Conservation (phyloP, 1,140 invertebrate species). For the Cyclargus thomasi region DNA sequence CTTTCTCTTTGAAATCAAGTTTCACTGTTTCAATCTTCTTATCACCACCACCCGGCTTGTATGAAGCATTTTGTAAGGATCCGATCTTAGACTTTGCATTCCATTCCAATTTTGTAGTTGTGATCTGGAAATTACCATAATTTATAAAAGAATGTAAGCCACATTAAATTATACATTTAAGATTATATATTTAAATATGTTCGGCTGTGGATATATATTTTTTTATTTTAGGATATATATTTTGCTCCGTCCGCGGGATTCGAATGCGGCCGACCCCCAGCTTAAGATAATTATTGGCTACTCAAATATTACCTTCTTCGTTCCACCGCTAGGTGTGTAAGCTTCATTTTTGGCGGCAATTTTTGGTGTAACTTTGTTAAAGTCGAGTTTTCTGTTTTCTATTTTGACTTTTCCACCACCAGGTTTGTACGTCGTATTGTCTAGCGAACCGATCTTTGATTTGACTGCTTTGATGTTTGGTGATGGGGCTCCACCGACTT, state of each 20-base stretch:
- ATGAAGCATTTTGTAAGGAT: slow-evolving; percentile 93
- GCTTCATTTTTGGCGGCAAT: slow-evolving; percentile 94
- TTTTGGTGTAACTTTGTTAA: slow-evolving; percentile 84
- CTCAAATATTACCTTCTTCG: slow-evolving; percentile 85
- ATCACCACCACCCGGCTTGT: slow-evolving; percentile 94
- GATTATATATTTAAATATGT: too few relatives aligned
- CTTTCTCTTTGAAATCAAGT: slow-evolving; percentile 93
- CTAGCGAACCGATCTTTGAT: slow-evolving; percentile 95
- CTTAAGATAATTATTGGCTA: not conserved
- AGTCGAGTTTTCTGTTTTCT: slow-evolving; percentile 90
- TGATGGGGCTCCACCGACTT: slow-evolving; percentile 91
- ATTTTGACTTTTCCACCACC: slow-evolving; percentile 95
- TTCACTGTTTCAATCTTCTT: slow-evolving; percentile 94
- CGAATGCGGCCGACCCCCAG: too few relatives aligned
- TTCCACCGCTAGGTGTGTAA: slow-evolving; percentile 90
- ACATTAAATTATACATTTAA: not conserved
- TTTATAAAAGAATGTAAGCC: not conserved
- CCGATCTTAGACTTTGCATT: slow-evolving; percentile 95
- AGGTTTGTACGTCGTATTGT: slow-evolving; percentile 94
- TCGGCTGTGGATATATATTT: too few relatives aligned
- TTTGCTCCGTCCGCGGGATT: too few relatives aligned
- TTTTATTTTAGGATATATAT: too few relatives aligned
- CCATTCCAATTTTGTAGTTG: slow-evolving; percentile 91
- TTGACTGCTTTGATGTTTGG: slow-evolving; percentile 93
- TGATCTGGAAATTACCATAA: slow-evolving; percentile 77